phyloP scores from a whole-genome alignment of 2,888 invertebrate genomes.

The Hirtodrosophila histrioides region DNA sequence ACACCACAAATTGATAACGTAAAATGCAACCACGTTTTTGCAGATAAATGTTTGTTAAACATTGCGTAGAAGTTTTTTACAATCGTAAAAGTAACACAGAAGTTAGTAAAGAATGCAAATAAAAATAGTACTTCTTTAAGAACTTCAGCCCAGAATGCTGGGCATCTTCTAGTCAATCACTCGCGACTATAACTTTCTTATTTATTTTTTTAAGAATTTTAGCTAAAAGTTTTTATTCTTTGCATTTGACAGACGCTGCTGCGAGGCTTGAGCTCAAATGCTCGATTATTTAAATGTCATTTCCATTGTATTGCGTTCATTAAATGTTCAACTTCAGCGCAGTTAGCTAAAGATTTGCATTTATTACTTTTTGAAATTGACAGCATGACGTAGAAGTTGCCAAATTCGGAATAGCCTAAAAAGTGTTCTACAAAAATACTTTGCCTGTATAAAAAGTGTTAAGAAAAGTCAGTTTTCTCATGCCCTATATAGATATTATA shows the following conservation, averaged over 20 bases:
- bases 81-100: no score
- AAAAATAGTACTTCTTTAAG: no score
- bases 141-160: no score
- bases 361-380: conserved; percentile 39
- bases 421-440: conserved; percentile 25
- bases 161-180: no score
- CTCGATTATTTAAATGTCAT: conserved; percentile 56
- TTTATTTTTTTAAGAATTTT: conserved; percentile 32
- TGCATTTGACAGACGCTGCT: conserved; percentile 64
- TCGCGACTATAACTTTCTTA: neutral
- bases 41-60: no score
- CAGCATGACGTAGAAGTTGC: no score
- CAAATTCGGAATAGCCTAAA: no score
- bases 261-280: conserved; percentile 14
- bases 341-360: conserved; percentile 37
- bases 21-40: no score
- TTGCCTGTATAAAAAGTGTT: conserved; percentile 7
- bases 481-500: neutral
- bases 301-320: conserved; percentile 49
- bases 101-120: no score
- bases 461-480: neutral
- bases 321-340: conserved; percentile 36
- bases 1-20: no score
- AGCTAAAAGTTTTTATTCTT: conserved; percentile 51
- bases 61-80: no score